A percentile compares a stretch with the other conserved stretches of the same genome.
Conservation (phyloP, 2,888 invertebrate species). For the Orthosia cruda region DNA sequence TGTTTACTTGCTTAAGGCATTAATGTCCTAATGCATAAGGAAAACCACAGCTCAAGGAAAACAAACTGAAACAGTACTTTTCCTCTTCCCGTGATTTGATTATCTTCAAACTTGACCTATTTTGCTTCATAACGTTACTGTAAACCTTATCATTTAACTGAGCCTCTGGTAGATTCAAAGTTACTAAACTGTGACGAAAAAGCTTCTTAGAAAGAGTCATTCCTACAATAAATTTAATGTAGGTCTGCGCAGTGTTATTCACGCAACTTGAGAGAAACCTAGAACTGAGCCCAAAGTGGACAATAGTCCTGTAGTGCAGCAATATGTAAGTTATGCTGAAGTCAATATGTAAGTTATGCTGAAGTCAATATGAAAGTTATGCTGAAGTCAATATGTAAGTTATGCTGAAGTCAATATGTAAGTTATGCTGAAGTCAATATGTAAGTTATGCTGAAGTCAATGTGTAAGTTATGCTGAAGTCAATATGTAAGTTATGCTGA, state of each 20-base stretch:
- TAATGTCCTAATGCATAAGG: conserved; percentile 13
- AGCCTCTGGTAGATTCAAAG: neutral
- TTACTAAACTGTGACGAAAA: neutral
- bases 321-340: neutral
- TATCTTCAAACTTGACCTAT: conserved; percentile 2
- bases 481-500: too few species aligned
- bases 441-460: too few species aligned
- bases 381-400: too few species aligned
- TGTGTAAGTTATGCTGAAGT: too few species aligned
- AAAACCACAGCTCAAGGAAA: conserved; percentile 27
- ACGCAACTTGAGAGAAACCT: too few species aligned
- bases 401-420: too few species aligned
- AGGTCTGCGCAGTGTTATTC: neutral
- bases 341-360: too few species aligned
- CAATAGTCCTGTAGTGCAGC: neutral
- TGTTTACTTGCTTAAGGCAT: neutral
- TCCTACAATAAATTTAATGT: neutral
- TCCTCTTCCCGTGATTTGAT: conserved; percentile 2
- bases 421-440: too few species aligned
- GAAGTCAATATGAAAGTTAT: too few species aligned
- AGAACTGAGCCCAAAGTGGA: too few species aligned
- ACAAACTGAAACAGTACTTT: neutral
- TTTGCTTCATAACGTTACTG: conserved; percentile 1
- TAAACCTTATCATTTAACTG: neutral
- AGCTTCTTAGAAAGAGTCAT: neutral